Evolutionary conservation across 2,888 invertebrate species (phyloP), one percentile per base, ranked within the genome.

Genomic region (Lepidocyrtinus sp.): DNA sequence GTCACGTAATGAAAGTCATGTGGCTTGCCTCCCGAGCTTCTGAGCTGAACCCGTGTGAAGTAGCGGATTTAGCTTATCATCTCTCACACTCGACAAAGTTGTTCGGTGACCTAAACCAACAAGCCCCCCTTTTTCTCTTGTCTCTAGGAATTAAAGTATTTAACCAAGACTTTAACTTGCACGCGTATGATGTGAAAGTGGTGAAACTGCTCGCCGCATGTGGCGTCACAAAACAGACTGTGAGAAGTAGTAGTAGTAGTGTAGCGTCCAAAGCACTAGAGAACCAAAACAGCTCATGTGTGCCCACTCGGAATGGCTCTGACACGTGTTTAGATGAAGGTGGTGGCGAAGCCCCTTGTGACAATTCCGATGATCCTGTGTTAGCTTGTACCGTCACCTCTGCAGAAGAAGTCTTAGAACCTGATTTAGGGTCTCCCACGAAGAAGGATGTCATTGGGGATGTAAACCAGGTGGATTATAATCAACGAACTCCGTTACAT

Each of bases 1-100:
- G 98, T 0, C 97, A 98, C 89, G 94, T 94, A 9, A 94, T 95
- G 88, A 91, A 96, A 55, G 94, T 95, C 21, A 94, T 96, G 93
- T 88, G 89, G 83, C 89, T 95, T 68, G 88, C 90, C 92, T 94
- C 68, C 89, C 94, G 65, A 91, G 90, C 89, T 15, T 86, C 87
- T 45, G 86, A 88, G 27, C 88, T 91, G 26, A 87, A 87, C 5
- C 86, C 89, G 15, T 87, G 87, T 26, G 88, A 89, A 85, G 89
- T 91, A 27, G 89, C 90, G 77, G 90, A 90, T 79, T 88, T 91
- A 59, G 90, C 90, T 2, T 88, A 90, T 75, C 91, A 87, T 63
- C 75, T 87, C 27, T 74, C 85, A 9, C 79, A 84, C 61, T 84
- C 84, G 64, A 79, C 82, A 17, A 84, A 84, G 67, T 80, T 83